Conservation (phyloP, 2,113 vertebrate genomes). For the Clarias magur region DNA sequence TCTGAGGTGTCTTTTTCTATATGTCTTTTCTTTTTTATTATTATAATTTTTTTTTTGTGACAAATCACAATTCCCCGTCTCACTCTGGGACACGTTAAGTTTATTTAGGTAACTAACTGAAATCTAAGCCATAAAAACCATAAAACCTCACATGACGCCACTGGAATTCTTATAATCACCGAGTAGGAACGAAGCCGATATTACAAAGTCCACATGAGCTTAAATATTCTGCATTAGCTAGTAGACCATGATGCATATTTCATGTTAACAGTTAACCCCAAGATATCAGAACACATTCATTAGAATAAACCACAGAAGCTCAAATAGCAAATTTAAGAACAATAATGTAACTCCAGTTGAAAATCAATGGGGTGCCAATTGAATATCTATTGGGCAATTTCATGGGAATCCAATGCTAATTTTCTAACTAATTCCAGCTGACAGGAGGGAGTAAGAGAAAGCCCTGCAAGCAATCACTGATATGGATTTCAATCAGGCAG, state of each 20-base stretch:
- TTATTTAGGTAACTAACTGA: neutral
- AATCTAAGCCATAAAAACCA: neutral
- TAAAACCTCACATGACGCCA: neutral
- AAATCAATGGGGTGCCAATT: neutral
- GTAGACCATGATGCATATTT: neutral
- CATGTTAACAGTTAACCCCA: neutral
- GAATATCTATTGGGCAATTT: neutral
- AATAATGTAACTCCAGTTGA: neutral
- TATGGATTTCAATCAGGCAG: conserved; percentile 20
- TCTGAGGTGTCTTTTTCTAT: neutral
- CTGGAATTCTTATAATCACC: neutral
- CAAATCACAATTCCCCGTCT: neutral
- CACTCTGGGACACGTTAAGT: neutral
- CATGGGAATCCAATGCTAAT: neutral
- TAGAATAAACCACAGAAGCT: neutral
- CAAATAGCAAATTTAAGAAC: neutral
- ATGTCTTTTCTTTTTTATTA: no score
- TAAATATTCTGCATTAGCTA: neutral
- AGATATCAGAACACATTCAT: neutral
- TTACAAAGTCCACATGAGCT: neutral
- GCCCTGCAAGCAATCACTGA: neutral
- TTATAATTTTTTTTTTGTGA: no score
- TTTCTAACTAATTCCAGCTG: neutral
- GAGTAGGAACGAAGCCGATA: no score
- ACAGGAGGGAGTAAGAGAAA: neutral